Evolutionary conservation across 2,113 vertebrate genomes (phyloP).

Genomic region (Vulpes ferrilata): DNA sequence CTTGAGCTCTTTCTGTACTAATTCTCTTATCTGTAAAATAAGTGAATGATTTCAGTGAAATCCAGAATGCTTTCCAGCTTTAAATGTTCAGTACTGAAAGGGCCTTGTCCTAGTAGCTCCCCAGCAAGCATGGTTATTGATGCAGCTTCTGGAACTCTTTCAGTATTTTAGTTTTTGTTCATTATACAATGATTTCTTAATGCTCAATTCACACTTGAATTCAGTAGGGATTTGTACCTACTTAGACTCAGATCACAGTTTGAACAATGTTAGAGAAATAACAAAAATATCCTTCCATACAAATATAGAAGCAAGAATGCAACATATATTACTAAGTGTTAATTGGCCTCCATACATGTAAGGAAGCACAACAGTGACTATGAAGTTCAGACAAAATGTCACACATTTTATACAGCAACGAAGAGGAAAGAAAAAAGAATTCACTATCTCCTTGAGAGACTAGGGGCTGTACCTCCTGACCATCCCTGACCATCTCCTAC

Average conservation of each 20-base stretch:
- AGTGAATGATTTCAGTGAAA: neutral
- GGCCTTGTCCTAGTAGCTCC: neutral
- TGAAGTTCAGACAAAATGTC: neutral
- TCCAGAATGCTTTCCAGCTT: neutral
- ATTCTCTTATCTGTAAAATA: neutral
- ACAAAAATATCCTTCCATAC: neutral
- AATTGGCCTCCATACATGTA: neutral
- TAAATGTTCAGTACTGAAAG: neutral
- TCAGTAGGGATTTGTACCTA: neutral
- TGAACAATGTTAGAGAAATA: neutral
- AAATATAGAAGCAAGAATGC: neutral
- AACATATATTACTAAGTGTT: neutral
- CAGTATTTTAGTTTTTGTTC: neutral
- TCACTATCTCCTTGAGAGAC: neutral
- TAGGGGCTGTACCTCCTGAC: neutral
- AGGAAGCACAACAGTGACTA: neutral
- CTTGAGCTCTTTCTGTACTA: neutral
- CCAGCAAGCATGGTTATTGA: neutral
- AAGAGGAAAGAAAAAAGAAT: neutral
- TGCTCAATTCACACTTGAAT: neutral
- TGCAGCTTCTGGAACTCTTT: neutral
- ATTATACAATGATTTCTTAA: neutral
- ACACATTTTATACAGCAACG: neutral
- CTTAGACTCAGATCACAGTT: neutral
- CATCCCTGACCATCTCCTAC: neutral